phyloP scores from a whole-genome alignment of 2,888 invertebrate species.

The Polylopha cassiicola region DNA sequence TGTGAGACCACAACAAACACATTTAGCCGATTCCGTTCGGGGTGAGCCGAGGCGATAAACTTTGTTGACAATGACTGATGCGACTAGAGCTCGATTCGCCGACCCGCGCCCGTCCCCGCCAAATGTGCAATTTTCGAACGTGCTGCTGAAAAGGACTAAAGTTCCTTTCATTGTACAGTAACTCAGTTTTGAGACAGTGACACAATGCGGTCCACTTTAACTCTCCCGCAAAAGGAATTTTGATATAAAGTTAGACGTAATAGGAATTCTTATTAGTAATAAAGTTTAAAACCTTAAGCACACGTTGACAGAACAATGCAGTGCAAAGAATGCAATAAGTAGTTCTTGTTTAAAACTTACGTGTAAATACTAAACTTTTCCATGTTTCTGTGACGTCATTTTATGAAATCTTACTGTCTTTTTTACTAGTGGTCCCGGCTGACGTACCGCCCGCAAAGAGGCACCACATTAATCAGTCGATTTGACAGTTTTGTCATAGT shows the following conservation, averaged over 20 bases:
- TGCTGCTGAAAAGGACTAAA: conserved; percentile 47
- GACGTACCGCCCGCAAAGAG: no score
- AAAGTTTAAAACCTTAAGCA: conserved; percentile 3
- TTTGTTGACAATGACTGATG: conserved; percentile 73
- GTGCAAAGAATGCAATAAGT: no score
- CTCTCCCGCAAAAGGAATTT: conserved; percentile 38
- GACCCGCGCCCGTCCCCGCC: conserved; percentile 29
- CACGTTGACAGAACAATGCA: no score
- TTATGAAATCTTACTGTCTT: no score
- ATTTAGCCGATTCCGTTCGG: conserved; percentile 50
- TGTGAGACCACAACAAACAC: conserved; percentile 61
- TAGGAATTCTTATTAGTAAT: conserved; percentile 14
- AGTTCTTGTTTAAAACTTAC: no score
- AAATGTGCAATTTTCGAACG: conserved; percentile 58
- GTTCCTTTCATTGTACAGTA: conserved; percentile 46
- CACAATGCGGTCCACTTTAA: conserved; percentile 50
- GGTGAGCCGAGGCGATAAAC: conserved; percentile 48
- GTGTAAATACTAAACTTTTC: no score
- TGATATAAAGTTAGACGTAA: conserved; percentile 36
- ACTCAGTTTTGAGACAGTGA: conserved; percentile 53
- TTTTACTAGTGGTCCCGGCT: no score
- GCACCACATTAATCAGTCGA: no score
- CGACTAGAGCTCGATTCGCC: conserved; percentile 36
- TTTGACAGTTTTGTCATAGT: no score
- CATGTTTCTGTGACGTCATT: no score